These are phyloP conservation scores for Tuberolachnus salignus DNA, from an alignment of 2,888 invertebrate genomes.

Conservation along the genomic window DNA sequence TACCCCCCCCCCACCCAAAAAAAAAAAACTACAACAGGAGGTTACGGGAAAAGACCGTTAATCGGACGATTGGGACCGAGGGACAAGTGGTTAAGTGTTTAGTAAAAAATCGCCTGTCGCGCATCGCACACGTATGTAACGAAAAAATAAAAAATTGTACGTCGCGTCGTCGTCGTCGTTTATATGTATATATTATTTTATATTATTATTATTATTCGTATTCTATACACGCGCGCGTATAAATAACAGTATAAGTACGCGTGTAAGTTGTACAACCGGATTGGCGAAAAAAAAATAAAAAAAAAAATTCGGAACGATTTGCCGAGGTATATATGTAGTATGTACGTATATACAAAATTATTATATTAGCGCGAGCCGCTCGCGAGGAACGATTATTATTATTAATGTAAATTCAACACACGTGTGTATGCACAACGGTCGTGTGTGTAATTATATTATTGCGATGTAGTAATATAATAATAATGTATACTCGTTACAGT, in stretches of 20 bases:
- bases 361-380: background rate
- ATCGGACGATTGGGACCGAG: too few species aligned
- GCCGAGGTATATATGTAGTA: background rate
- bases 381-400: slow-evolving; percentile 4
- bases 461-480: slow-evolving; percentile 12
- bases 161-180: too few species aligned
- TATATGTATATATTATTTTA: too few species aligned
- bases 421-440: slow-evolving; percentile 17
- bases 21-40: too few species aligned
- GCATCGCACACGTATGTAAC: too few species aligned
- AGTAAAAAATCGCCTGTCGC: too few species aligned
- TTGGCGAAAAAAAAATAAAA: background rate
- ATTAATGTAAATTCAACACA: slow-evolving; percentile 47
- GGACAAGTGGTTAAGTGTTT: too few species aligned
- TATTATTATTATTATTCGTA: too few species aligned
- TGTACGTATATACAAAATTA: too few species aligned
- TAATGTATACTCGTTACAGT: background rate
- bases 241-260: background rate
- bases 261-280: slow-evolving; percentile 1
- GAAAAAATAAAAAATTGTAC: too few species aligned
- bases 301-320: background rate
- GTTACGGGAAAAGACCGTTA: too few species aligned
- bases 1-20: too few species aligned
- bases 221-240: background rate
- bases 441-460: slow-evolving; percentile 43